Evolutionary conservation across 35 echinoderm and acorn worm genomes (phyloP).

Genomic region (Apostichopus japonicus): DNA sequence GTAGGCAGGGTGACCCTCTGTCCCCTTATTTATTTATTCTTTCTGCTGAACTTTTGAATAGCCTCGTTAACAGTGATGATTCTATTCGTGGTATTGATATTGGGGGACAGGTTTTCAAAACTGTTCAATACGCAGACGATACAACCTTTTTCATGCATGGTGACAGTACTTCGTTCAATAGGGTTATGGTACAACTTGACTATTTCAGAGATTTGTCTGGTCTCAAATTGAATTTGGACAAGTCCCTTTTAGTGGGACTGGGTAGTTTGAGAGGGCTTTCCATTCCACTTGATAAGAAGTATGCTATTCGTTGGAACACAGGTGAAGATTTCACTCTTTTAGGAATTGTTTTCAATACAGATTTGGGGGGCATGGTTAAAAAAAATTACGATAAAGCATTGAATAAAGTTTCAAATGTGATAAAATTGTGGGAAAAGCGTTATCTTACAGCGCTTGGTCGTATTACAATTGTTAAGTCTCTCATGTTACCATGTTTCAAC

Average conservation of each 20-base stretch:
- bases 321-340: too few relatives aligned
- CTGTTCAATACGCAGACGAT: conserved; percentile 17
- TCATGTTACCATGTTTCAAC: not conserved
- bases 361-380: too few relatives aligned
- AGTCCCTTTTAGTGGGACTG: not conserved
- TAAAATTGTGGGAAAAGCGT: not conserved
- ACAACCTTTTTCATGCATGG: conserved; percentile 2
- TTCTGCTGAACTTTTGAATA: not conserved
- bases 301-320: too few relatives aligned
- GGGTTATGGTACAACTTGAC: not conserved
- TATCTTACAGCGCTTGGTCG: not conserved
- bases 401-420: not conserved
- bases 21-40: conserved; percentile 24
- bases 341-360: too few relatives aligned
- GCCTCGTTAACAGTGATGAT: not conserved
- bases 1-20: conserved; percentile 6
- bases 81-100: not conserved
- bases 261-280: not conserved
- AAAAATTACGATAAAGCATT: not conserved
- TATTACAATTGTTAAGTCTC: not conserved
- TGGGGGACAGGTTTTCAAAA: not conserved
- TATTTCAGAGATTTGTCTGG: not conserved
- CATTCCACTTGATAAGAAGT: too few relatives aligned
- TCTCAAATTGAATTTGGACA: not conserved
- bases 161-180: not conserved